Conservation (phyloP, 2,797 vertebrate genomes). For the Sebastes melanostomus region DNA sequence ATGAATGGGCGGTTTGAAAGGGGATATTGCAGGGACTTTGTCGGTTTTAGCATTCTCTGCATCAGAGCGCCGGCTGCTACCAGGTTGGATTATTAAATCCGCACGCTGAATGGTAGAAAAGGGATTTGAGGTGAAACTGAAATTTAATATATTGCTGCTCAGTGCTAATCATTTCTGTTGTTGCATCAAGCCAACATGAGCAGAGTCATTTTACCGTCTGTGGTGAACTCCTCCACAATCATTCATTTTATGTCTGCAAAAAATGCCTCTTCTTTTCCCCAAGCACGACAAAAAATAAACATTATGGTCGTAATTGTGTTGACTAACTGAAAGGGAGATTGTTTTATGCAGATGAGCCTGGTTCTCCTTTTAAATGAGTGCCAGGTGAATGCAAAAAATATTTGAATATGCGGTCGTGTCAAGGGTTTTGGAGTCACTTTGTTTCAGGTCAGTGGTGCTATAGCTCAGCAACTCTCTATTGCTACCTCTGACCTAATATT, state of each 20-base stretch:
- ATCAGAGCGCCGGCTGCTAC: neutral
- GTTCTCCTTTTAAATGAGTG: conserved; percentile 19
- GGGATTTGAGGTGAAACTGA: conserved; percentile 20
- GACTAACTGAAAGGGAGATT: neutral
- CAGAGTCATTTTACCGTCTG: neutral
- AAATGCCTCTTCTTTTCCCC: neutral
- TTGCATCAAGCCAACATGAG: conserved; percentile 13
- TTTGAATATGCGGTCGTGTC: conserved; percentile 3
- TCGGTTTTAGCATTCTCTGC: conserved; percentile 4
- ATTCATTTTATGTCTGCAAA: neutral
- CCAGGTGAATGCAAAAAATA: conserved; percentile 28
- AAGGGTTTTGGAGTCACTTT: conserved; percentile 15
- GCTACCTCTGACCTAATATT: conserved; percentile 20
- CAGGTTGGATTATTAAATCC: conserved; percentile 43
- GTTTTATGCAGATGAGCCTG: conserved; percentile 19
- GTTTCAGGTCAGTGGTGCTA: conserved; percentile 29
- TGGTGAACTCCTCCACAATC: neutral
- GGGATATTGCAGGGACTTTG: conserved; percentile 23
- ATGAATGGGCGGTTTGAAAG: conserved; percentile 19
- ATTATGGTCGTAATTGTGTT: neutral
- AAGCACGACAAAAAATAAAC: neutral
- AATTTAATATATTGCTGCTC: conserved; percentile 14
- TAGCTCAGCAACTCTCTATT: neutral
- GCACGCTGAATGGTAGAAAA: neutral
- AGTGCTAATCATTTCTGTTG: conserved; percentile 24